These are phyloP conservation scores for Uria aalge DNA, from an alignment of 2,113 vertebrate species.

Conservation along the genomic window DNA sequence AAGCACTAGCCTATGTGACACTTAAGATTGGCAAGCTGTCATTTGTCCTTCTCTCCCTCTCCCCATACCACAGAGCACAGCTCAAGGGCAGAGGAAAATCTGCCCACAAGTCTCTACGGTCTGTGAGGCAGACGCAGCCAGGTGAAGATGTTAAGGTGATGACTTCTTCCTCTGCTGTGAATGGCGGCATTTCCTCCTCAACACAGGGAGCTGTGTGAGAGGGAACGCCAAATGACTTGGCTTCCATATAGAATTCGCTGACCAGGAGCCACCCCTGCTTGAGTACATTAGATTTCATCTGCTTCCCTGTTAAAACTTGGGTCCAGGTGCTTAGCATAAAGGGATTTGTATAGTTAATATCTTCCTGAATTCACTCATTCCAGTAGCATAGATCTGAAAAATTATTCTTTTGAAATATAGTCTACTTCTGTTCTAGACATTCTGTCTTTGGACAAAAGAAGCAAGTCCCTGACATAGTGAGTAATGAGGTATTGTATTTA, in stretches of 20 bases:
- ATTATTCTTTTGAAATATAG: neutral
- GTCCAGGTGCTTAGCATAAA: neutral
- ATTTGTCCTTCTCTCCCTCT: neutral
- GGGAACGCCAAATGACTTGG: fast-evolving
- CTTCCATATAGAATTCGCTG: neutral
- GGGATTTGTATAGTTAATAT: neutral
- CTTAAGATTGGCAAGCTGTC: neutral
- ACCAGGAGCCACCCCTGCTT: neutral
- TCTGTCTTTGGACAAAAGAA: neutral
- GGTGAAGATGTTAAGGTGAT: neutral
- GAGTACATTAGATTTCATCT: neutral
- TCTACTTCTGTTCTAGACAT: neutral
- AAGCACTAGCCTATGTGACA: neutral
- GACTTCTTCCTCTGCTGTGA: neutral
- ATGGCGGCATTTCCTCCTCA: neutral
- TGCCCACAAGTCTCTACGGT: neutral
- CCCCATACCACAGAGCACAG: neutral
- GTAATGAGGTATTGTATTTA: neutral
- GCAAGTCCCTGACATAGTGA: neutral
- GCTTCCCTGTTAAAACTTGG: neutral
- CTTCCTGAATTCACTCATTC: neutral
- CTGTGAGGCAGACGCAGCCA: neutral
- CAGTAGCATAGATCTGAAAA: neutral
- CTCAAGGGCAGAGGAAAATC: neutral
- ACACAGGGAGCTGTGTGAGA: neutral